Percentiles rank a stretch among this genome's conserved stretches.
Conservation (phyloP, 2,113 vertebrate species). For the Equus przewalskii region DNA sequence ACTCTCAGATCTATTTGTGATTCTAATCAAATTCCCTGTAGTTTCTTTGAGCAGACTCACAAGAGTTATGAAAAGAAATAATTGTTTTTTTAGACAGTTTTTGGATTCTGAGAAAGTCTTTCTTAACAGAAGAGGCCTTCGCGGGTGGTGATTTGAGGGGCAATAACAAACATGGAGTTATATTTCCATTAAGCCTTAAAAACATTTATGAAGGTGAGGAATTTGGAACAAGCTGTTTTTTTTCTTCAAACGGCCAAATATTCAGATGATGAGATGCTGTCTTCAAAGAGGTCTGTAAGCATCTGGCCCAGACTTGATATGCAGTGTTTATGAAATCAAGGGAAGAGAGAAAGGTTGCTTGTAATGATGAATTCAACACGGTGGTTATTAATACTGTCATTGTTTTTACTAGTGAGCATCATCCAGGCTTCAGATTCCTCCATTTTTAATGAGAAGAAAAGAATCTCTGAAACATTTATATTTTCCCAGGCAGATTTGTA, state of each 20-base stretch:
- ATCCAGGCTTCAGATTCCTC: background rate
- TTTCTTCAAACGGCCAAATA: slow-evolving; percentile 75
- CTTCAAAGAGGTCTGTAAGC: slow-evolving; percentile 76
- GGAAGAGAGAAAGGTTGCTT: slow-evolving; percentile 66
- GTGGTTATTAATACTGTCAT: slow-evolving; percentile 44
- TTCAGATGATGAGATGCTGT: slow-evolving; percentile 66
- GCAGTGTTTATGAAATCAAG: slow-evolving; percentile 73
- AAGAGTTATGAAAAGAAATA: slow-evolving; percentile 85
- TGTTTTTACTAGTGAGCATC: slow-evolving; percentile 43
- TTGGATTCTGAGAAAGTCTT: slow-evolving; percentile 83
- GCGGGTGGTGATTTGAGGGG: slow-evolving; percentile 71
- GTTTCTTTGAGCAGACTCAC: slow-evolving; percentile 82
- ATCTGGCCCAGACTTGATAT: slow-evolving; percentile 71
- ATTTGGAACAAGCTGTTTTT: slow-evolving; percentile 75
- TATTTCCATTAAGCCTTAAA: slow-evolving; percentile 58
- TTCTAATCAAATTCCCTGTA: slow-evolving; percentile 82
- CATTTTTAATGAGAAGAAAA: slow-evolving; percentile 30
- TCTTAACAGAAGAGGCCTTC: slow-evolving; percentile 78
- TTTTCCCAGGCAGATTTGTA: slow-evolving; percentile 22
- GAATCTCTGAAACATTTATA: slow-evolving; percentile 10
- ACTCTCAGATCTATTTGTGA: slow-evolving; percentile 81
- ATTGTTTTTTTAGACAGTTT: slow-evolving; percentile 84
- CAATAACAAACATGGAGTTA: slow-evolving; percentile 52
- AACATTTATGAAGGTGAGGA: slow-evolving; percentile 76
- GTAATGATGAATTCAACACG: slow-evolving; percentile 62